Evolutionary conservation across 1,140 invertebrate genomes (phyloP).

Genomic region (Melipona quadrifasciata): DNA sequence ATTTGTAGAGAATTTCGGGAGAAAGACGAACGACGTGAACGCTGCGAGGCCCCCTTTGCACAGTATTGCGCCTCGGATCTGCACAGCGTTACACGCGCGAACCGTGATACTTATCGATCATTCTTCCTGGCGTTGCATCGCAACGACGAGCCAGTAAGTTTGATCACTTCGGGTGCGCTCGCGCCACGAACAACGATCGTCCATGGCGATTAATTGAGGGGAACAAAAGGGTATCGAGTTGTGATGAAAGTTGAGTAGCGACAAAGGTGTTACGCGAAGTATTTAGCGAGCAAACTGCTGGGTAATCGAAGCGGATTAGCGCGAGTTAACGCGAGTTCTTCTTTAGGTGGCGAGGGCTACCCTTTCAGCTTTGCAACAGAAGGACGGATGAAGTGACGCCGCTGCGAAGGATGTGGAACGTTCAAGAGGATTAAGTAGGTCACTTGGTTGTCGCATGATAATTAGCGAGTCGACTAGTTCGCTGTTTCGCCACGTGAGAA

Average conservation of each 20-base stretch:
- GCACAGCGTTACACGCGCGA: not conserved
- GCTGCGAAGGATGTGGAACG: constrained; percentile 28
- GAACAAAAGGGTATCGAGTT: constrained; percentile 48
- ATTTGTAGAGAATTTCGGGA: too few relatives aligned
- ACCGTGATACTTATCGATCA: constrained; percentile 1
- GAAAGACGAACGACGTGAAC: not conserved
- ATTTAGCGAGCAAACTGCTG: constrained; percentile 49
- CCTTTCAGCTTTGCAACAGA: constrained; percentile 39
- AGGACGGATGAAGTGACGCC: constrained; percentile 3
- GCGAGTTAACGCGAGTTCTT: constrained; percentile 48
- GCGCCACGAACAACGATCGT: not conserved
- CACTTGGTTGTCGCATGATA: constrained; percentile 17
- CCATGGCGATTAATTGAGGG: constrained; percentile 20
- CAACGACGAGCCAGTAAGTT: constrained; percentile 14
- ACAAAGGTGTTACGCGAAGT: constrained; percentile 41
- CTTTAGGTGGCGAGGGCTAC: constrained; percentile 12
- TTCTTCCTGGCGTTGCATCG: not conserved
- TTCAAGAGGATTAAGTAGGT: constrained; percentile 41
- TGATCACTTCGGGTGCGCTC: constrained; percentile 1
- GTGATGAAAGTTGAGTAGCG: constrained; percentile 40
- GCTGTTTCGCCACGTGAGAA: constrained; percentile 56
- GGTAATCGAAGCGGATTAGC: constrained; percentile 54
- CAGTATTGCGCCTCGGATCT: too few relatives aligned
- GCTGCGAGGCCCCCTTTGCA: not conserved
- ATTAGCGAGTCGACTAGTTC: constrained; percentile 33